Evolutionary conservation across 2,797 vertebrate genomes (phyloP).

Genomic region (Acridotheres tristis): DNA sequence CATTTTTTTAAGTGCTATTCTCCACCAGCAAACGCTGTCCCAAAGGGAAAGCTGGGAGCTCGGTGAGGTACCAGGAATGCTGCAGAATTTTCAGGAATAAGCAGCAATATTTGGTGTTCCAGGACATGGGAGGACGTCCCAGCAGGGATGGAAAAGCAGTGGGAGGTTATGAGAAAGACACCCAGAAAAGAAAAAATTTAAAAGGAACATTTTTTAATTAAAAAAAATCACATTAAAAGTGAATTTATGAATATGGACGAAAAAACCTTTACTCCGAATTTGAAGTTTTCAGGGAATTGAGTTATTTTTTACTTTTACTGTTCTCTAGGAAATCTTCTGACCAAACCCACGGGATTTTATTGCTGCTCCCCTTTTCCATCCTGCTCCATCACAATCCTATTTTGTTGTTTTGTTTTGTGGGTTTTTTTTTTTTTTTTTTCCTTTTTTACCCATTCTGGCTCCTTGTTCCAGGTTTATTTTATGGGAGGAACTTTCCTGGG

Average conservation of each 20-base stretch:
- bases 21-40: not conserved
- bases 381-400: not conserved
- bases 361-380: not conserved
- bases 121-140: not conserved
- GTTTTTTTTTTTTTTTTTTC: not conserved
- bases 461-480: not conserved
- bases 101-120: not conserved
- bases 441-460: not conserved
- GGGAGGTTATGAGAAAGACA: not conserved
- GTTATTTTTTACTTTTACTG: not conserved
- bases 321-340: not conserved
- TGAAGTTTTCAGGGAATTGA: rapidly evolving
- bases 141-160: not conserved
- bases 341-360: rapidly evolving
- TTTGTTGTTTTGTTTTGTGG: too few relatives aligned
- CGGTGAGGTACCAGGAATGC: not conserved
- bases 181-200: not conserved
- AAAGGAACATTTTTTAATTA: not conserved
- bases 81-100: not conserved
- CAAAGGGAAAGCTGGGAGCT: not conserved
- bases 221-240: not conserved
- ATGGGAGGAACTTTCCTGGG: not conserved
- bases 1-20: too few relatives aligned
- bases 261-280: not conserved
- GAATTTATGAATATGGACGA: rapidly evolving